Evolutionary conservation across 2,888 invertebrate species (phyloP), one percentile per base, ranked within the genome.

Genomic region (Esperia sulphurella): DNA sequence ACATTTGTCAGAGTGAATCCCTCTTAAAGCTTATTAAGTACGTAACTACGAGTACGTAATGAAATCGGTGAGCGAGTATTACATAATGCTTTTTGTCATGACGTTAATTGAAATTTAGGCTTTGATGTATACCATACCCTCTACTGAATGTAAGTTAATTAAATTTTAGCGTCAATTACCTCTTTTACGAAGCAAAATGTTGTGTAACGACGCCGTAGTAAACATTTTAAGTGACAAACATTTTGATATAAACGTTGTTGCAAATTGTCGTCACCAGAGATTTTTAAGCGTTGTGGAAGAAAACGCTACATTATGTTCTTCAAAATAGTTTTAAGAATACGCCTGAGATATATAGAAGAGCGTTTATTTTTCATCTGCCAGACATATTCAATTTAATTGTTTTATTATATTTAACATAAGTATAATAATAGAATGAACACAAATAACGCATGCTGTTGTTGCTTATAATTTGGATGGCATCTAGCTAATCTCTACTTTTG

Each of bases 131-230:
- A 28, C 13, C 33, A 46, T 31, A 41, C 40, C 14, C 41, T 45
- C 21, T 33, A 42, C 28, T 39, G 43, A 14, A 41, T 38, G 39
- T 43, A 31, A 48, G 41, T 48, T 48, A 48, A 48, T 48, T 48
- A 48, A 43, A 39, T 47, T 47, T 43, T 6, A 9, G 28, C 14
- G 14, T 39, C 37, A 43, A 48, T 48, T 43, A 39, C 38, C 48
- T 31, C 48, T 39, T 46, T 33, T 46, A 46, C 41, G 33, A 43
- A 48, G 43, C 14, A 37, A 43, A 43, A 31, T 43, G 39, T 37
- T 42, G 38, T 37, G 28, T 37, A 38, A 28, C 37, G 12, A 12
- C 31, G 37, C 33, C 7, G 7, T 33, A 10, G 33, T 33, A 10
- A 33, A 33, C 10, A 10, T 8, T 8, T 33, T 33, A 8, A 33